Base-by-base conservation (phyloP, 2,888 invertebrate genomes). In the Dryobotodes eremita region DNA sequence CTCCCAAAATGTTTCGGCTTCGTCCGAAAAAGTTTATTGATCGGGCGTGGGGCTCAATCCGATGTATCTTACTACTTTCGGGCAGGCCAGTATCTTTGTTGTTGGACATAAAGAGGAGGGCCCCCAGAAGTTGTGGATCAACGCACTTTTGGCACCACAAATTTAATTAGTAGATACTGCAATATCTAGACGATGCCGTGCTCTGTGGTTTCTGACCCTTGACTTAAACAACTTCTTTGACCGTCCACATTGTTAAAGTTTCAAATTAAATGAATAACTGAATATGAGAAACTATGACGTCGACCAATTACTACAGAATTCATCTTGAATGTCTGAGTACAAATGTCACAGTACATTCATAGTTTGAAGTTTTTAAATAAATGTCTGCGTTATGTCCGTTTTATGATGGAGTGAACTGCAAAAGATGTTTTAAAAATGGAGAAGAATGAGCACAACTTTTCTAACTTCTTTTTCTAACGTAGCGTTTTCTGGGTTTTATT, bases 261-360 rank as follows among this genome's bases (percentile, higher is more conserved):
- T 73, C 46, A n/a, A 17, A 62, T 36, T 23, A 70, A 71, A 77
- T 71, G n/a, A 66, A 55, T 61, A 64, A 57, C 48, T 65, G 36
- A 55, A 62, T 61, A 61, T 69, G 26, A 71, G 13, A 62, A 81
- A 46, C 17, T 53, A 23, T 48, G 13, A 20, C 46, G 53, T 59
- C 6, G 31, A 73, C 68, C 69, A 76, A 74, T 87, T 61, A 79
- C 66, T 81, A 71, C 74, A 55, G n/a, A 75, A 79, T 79, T 75
- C 36, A 6, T 68, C 73, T 78, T 31, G 57, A 69, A 75, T 59
- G 55, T 65, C 69, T 69, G 59, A 70, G 15, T 11, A 66, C 26
- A 74, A 42, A 78, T 53, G 46, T 50, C n/a, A 11, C 4, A 48
- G 23, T 36, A 48, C 23, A 65, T 42, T 4, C 42, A 42, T 42